Conservation (phyloP, 1,140 invertebrate genomes). For the Eubasilissa regina region DNA sequence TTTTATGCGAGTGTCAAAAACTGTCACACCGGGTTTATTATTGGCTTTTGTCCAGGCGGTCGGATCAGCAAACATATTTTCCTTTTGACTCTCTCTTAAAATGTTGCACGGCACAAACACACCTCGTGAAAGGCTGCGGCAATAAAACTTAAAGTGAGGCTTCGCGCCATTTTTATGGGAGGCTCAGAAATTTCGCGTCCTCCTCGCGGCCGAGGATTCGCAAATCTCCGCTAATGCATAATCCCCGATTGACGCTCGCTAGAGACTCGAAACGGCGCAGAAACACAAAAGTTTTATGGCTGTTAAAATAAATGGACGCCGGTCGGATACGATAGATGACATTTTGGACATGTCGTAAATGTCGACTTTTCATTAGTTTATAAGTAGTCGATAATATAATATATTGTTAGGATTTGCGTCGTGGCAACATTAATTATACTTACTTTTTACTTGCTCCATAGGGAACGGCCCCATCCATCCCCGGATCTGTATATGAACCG, state of each 20-base stretch:
- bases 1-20: slow-evolving; percentile 45
- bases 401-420: no score
- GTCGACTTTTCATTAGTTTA: neutral
- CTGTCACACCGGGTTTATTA: slow-evolving; percentile 48
- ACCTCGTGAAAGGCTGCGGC: neutral
- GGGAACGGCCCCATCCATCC: no score
- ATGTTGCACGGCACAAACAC: slow-evolving; percentile 27
- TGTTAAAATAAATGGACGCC: neutral
- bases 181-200: slow-evolving; percentile 10
- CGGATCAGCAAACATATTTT: slow-evolving; percentile 26
- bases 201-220: neutral
- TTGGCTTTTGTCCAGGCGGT: slow-evolving; percentile 26
- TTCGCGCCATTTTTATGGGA: slow-evolving; percentile 5
- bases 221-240: slow-evolving; percentile 36
- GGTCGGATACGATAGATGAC: neutral
- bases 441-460: no score
- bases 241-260: neutral
- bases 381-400: neutral
- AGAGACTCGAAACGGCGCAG: neutral
- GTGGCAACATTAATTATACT: no score
- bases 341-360: neutral
- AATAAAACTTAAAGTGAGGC: slow-evolving; percentile 15
- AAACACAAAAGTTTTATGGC: neutral
- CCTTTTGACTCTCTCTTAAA: slow-evolving; percentile 23
- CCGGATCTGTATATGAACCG: no score